A percentile compares a stretch with the other conserved stretches of the same genome.
Conservation (phyloP, 2,797 vertebrate species). For the Tachyglossus aculeatus region DNA sequence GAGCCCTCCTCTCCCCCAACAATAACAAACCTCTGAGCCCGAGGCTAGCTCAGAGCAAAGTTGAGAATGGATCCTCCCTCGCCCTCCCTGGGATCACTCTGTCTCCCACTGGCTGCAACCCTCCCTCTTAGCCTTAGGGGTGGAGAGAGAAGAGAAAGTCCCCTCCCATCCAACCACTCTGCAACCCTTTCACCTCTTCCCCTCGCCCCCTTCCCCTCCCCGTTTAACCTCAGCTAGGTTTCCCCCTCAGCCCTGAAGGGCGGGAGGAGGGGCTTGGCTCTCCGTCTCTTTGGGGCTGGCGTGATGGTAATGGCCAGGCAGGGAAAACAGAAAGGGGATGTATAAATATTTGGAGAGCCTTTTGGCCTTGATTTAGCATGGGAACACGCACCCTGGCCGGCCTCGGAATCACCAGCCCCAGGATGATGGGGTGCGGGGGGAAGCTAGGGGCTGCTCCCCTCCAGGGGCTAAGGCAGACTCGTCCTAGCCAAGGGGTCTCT, state of each 20-base stretch:
- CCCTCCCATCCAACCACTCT: too few relatives aligned
- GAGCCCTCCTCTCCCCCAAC: too few relatives aligned
- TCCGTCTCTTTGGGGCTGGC: conserved; percentile 72
- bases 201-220: too few relatives aligned
- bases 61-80: too few relatives aligned
- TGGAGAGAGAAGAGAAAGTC: too few relatives aligned
- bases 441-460: neutral
- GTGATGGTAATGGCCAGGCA: conserved; percentile 67
- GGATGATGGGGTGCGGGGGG: neutral
- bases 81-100: too few relatives aligned
- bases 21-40: too few relatives aligned
- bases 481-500: neutral
- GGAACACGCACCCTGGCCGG: conserved; percentile 29
- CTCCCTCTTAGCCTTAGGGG: too few relatives aligned
- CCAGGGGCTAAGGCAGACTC: neutral
- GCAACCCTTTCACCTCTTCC: too few relatives aligned
- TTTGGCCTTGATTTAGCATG: conserved; percentile 81
- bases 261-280: conserved; percentile 82
- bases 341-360: conserved; percentile 94
- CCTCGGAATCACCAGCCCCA: neutral
- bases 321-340: conserved; percentile 96
- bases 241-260: conserved; percentile 78
- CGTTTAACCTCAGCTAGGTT: too few relatives aligned
- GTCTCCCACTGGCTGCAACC: too few relatives aligned
- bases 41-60: too few relatives aligned